Base-by-base conservation (phyloP, 2,888 invertebrate species). In the Ferdinandea cuprea region DNA sequence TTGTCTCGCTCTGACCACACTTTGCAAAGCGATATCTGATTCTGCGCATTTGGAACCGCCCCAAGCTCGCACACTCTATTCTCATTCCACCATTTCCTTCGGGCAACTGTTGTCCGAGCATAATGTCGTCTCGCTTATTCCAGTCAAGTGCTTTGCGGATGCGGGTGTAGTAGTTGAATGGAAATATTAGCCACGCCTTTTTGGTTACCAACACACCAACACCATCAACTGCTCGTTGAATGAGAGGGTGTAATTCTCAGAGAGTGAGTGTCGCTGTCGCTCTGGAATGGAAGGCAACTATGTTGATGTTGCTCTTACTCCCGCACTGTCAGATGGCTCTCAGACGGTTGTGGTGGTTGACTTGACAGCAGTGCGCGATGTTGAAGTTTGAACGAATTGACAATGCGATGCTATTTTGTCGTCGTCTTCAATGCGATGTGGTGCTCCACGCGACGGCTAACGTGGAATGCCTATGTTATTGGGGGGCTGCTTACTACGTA, bases 1-100 rank as follows among this genome's bases (percentile, higher is more conserved):
- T 81, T 85, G 79, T 88, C 88, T 85, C 88, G 61, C 84, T 89
- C 80, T 80, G 30, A 58, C 72, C 37, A 54, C 35, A 3, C 52
- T 30, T 9, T 30, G 17, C 9, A 46, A 17, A 42, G 7, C 6
- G 1, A 30, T 17, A 69, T 8, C 1, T 58, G 28, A 58, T 83
- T 86, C 73, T 56, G 71, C 86, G 77, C 86, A 85, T 66, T 44
- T 54, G 76, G 74, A 54, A 78, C 85, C 85, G 80, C 80, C 85
- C 73, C 30, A 77, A 83, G 72, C 71, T 80, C 66, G 52, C 52
- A 42, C 80, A 77, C 76, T 63, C 74, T 73, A 73, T 56, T 40
- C 25, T 59, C 52, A 65, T 56, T 50, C 59, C 61, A 61, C 35
- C 37, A 25, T 66, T 58, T 44, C 69, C 30, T 58, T 58, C 40